Evolutionary conservation across 2,113 vertebrate species (phyloP), one percentile per base, ranked within the genome.

Genomic region (Dromaius novaehollandiae): DNA sequence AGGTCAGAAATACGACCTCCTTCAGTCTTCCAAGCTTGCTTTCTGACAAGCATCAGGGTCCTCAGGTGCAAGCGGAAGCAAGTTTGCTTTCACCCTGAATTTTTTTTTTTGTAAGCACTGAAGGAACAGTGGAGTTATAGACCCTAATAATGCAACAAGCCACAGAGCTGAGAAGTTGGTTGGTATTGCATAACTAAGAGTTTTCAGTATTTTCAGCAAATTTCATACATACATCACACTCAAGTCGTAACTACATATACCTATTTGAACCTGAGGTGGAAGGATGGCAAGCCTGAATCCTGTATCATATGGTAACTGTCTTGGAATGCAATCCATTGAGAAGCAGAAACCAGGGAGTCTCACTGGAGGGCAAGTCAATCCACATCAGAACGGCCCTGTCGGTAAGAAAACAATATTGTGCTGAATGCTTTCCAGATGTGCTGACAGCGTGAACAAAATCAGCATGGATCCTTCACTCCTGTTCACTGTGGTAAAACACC

Each of bases 321-420:
- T 42, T 38, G 50, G 38, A 71, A 68, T 51, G 58, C 19, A n/a
- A 50, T 3, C 4, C 6, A 24, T 1, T 73, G 76, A 90, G 88
- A 70, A 92, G 50, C 38, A 88, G 80, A 92, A 90, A 74, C 46
- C 26, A 51, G 26, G 17, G 8, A 75, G 50, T 40, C 65, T 82
- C 68, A 91, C 34, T 74, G 76, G 73, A 91, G 40, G 11, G 71
- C 71, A 90, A 93, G 55, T 88, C 73, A 86, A 71, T 84, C 88
- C 83, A 38, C 65, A 79, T 38, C 48, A 71, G 51, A 42, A 79
- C 83, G 46, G 13, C 26, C 6, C 2, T 14, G 11, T 28, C 88
- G 1, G 0, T 75, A 65, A 93, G 40, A 58, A 66, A 88, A 30
- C 20, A 87, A 36, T 36, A 7, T 66, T 50, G 15, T 58, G 38